A percentile compares a stretch with the other conserved stretches of the same genome.
These are phyloP conservation scores for Bellardia bayeri DNA, from an alignment of 2,888 invertebrate species.

Conservation along the genomic window DNA sequence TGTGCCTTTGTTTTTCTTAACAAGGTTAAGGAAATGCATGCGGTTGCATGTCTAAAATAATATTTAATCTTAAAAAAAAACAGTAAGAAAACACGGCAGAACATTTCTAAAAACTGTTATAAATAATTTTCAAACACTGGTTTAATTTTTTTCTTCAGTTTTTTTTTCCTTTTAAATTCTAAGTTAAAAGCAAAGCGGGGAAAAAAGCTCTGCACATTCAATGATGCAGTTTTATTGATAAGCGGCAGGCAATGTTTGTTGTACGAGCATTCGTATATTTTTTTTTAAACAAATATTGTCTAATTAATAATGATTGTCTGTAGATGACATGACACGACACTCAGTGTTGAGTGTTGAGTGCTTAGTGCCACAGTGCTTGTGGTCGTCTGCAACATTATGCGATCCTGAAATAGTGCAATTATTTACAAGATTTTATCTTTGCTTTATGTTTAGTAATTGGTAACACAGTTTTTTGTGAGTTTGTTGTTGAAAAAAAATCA, in stretches of 20 bases:
- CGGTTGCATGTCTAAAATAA: slow-evolving; percentile 72
- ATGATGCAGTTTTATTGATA: slow-evolving; percentile 79
- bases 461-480: slow-evolving; percentile 30
- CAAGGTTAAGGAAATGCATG: slow-evolving; percentile 54
- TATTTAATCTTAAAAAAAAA: slow-evolving; percentile 64
- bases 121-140: slow-evolving; percentile 63
- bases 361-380: neutral
- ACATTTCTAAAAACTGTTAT: slow-evolving; percentile 70
- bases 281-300: slow-evolving; percentile 79
- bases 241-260: slow-evolving; percentile 79
- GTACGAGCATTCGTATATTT: slow-evolving; percentile 50
- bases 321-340: slow-evolving; percentile 73
- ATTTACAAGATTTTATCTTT: slow-evolving; percentile 61
- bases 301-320: slow-evolving; percentile 82
- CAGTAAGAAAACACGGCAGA: slow-evolving; percentile 30
- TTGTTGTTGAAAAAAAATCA: neutral
- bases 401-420: slow-evolving; percentile 59
- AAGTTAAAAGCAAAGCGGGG: neutral
- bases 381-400: neutral
- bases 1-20: slow-evolving; percentile 31
- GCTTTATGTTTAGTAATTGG: slow-evolving; percentile 69
- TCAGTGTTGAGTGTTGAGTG: slow-evolving; percentile 1
- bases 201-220: slow-evolving; percentile 42
- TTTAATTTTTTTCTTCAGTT: neutral
- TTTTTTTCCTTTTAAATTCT: slow-evolving; percentile 3